Conservation (phyloP, 2,113 vertebrate genomes). For the Argyrosomus japonicus region DNA sequence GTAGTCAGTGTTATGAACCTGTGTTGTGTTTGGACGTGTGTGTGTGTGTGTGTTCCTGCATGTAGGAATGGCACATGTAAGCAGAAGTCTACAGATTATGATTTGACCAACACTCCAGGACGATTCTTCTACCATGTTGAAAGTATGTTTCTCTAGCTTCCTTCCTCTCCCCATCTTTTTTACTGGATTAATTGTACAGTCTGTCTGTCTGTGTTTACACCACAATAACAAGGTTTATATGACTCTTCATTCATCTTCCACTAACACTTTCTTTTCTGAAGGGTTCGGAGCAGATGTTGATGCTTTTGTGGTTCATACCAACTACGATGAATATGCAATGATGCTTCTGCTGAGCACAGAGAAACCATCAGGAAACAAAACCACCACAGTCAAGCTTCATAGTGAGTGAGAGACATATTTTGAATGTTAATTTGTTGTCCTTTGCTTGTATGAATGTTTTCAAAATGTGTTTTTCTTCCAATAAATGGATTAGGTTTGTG, state of each 20-base stretch:
- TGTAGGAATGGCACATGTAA: slow-evolving; percentile 69
- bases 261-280: slow-evolving; percentile 58
- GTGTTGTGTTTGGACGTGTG: background rate
- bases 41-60: slow-evolving; percentile 2
- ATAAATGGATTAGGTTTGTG: background rate
- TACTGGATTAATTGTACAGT: background rate
- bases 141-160: slow-evolving; percentile 67
- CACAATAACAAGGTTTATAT: background rate
- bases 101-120: slow-evolving; percentile 75
- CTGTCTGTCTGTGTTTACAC: background rate
- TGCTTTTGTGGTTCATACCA: slow-evolving; percentile 86
- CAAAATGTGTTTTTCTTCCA: background rate
- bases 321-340: slow-evolving; percentile 89
- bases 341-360: slow-evolving; percentile 84
- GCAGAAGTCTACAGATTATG: slow-evolving; percentile 60
- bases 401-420: slow-evolving; percentile 74
- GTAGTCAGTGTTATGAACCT: background rate
- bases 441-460: background rate
- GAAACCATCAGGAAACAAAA: slow-evolving; percentile 74
- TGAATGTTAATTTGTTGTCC: background rate
- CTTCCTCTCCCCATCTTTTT: background rate
- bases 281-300: slow-evolving; percentile 83
- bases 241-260: background rate
- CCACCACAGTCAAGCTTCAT: slow-evolving; percentile 85
- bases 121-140: slow-evolving; percentile 73